These are phyloP conservation scores for Drosophila bocqueti DNA, from an alignment of 1,140 invertebrate species.

Conservation along the genomic window DNA sequence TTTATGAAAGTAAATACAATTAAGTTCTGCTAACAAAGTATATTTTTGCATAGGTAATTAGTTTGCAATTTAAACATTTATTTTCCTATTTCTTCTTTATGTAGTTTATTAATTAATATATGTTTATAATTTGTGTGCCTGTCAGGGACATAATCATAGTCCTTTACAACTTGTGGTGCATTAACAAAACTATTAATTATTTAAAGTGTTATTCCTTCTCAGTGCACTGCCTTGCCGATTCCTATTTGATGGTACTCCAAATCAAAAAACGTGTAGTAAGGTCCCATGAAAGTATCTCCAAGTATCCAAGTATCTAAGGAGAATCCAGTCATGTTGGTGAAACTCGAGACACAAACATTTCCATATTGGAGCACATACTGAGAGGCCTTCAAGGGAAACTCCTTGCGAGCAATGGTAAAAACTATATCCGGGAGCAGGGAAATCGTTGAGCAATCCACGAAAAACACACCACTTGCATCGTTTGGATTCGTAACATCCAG, in stretches of 20 bases:
- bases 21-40: background rate
- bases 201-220: background rate
- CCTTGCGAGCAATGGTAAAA: conserved; percentile 56
- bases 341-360: conserved; percentile 57
- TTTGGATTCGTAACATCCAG: conserved; percentile 90
- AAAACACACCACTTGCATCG: conserved; percentile 85
- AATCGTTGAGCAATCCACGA: conserved; percentile 86
- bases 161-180: background rate
- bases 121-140: background rate
- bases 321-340: conserved; percentile 86
- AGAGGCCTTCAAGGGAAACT: conserved; percentile 39
- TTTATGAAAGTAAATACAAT: background rate
- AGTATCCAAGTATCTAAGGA: conserved; percentile 35
- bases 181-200: background rate
- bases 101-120: too few species aligned
- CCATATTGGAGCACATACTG: conserved; percentile 84
- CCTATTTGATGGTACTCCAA: conserved; percentile 45
- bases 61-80: background rate
- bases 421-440: conserved; percentile 43
- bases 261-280: conserved; percentile 51
- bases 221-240: conserved; percentile 42
- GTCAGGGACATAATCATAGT: background rate
- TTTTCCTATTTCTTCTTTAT: background rate
- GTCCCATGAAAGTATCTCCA: conserved; percentile 51
- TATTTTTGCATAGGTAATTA: too few species aligned